phyloP scores from a whole-genome alignment of 1,140 invertebrate genomes.

The Musca domestica region DNA sequence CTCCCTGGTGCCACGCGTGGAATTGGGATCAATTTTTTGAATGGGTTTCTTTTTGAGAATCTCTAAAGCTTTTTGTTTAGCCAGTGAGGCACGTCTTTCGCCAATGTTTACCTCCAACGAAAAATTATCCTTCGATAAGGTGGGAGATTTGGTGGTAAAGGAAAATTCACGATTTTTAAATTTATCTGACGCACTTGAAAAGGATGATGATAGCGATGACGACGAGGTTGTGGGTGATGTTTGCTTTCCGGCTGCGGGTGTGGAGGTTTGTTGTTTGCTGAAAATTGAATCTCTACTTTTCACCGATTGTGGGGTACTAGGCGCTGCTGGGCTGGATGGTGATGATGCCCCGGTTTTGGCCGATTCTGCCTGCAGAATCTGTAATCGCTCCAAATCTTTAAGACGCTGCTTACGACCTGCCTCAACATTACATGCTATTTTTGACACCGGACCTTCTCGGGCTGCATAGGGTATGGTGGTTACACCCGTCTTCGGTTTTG shows the following conservation, averaged over 20 bases:
- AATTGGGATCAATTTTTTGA: constrained; percentile 70
- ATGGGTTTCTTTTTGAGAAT: constrained; percentile 64
- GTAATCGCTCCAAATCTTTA: constrained; percentile 63
- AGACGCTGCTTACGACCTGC: constrained; percentile 58
- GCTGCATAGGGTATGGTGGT: constrained; percentile 40
- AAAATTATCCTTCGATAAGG: constrained; percentile 49
- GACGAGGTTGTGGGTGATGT: neutral
- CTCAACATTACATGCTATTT: constrained; percentile 59
- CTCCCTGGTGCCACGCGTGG: constrained; percentile 56
- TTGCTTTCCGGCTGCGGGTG: neutral
- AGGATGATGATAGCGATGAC: constrained; percentile 18
- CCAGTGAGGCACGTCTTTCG: constrained; percentile 58
- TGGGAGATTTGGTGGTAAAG: constrained; percentile 38
- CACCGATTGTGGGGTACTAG: constrained; percentile 33
- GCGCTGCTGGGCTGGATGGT: neutral
- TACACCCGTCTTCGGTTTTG: constrained; percentile 30
- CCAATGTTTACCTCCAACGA: constrained; percentile 64
- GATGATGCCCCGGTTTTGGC: constrained; percentile 29
- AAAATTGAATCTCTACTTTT: constrained; percentile 26
- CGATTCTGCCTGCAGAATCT: constrained; percentile 54
- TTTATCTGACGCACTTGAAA: constrained; percentile 41
- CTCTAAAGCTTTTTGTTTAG: constrained; percentile 65
- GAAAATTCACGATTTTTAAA: constrained; percentile 44
- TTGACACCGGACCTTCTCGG: constrained; percentile 39
- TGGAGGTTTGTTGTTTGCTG: neutral